Base-by-base conservation (phyloP, 2,797 vertebrate species). In the Acridotheres tristis region DNA sequence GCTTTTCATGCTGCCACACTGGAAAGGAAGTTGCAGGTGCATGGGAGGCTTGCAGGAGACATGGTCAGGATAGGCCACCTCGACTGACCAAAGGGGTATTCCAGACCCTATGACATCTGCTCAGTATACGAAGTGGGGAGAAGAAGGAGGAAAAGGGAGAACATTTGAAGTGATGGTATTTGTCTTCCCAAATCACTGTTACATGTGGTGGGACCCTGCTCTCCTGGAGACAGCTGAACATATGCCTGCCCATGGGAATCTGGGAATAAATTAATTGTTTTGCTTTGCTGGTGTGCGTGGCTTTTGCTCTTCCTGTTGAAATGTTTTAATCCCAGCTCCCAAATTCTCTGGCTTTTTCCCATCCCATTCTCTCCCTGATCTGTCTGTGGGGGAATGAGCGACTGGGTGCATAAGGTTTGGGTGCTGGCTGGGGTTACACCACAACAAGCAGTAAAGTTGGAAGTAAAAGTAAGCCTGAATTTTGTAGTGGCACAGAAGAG, bases 371-470 rank as follows among this genome's bases (percentile, higher is more conserved):
- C 21, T 10, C 42, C 30, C 20, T 0, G 0, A 3, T 62, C 30
- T 34, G 8, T 17, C 42, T 13, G 11, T 34, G 42, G 14, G 3
- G 25, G 7, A 34, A 22, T 18, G 50, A 63, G 30, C 0, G 1
- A 22, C 42, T 0, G 0, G 14, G 34, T 48, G 5, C 0, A 0
- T 48, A 22, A 26, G 10, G 7, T 22, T 55, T 42, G 34, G 34
- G 11, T 76, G 13, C 29, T 47, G 42, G 73, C 30, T 50, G 32
- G 10, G 9, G 10, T 57, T 10, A 13, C 18, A 57, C 50, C 21
- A 50, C 5, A 14, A 17, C 6, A 6, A 57, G 5, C 20, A 21
- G 45, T 42, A 42, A 90, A 74, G 8, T 3, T 77, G 38, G n/a
- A 88, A 74, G 26, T 11, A 40, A 88, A 85, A 74, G n/a, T 65